A percentile compares a stretch with the other conserved stretches of the same genome.
Evolutionary conservation across 2,113 vertebrate genomes (phyloP).

Genomic region (Pseudopodoces humilis): DNA sequence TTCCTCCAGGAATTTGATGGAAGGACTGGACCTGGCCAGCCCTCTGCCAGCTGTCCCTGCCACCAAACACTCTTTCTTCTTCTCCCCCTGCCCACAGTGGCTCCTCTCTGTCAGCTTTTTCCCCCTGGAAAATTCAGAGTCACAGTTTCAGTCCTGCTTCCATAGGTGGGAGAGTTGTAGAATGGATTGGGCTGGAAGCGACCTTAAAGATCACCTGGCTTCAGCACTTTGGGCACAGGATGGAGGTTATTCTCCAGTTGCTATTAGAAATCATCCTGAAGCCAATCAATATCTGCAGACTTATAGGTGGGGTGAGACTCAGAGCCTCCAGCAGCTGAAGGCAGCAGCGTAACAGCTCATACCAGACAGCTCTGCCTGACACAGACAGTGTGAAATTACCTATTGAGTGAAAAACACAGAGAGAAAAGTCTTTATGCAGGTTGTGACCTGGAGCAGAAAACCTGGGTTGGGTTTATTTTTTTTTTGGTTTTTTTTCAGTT

Average conservation of each 20-base stretch:
- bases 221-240: background rate
- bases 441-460: background rate
- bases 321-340: background rate
- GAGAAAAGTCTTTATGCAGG: background rate
- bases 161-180: background rate
- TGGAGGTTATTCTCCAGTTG: background rate
- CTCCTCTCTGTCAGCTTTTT: background rate
- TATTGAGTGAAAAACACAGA: conserved; percentile 38
- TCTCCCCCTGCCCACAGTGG: background rate
- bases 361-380: background rate
- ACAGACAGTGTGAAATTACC: conserved; percentile 49
- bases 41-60: background rate
- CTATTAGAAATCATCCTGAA: background rate
- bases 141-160: background rate
- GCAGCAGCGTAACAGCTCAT: background rate
- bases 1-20: background rate
- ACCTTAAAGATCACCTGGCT: background rate
- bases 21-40: background rate
- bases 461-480: background rate
- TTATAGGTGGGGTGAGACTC: background rate
- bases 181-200: background rate
- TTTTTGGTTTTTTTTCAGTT: background rate
- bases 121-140: background rate
- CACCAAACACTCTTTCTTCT: background rate
- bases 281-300: background rate